Base-by-base conservation (phyloP, 2,113 vertebrate species). In the Xyrauchen texanus region DNA sequence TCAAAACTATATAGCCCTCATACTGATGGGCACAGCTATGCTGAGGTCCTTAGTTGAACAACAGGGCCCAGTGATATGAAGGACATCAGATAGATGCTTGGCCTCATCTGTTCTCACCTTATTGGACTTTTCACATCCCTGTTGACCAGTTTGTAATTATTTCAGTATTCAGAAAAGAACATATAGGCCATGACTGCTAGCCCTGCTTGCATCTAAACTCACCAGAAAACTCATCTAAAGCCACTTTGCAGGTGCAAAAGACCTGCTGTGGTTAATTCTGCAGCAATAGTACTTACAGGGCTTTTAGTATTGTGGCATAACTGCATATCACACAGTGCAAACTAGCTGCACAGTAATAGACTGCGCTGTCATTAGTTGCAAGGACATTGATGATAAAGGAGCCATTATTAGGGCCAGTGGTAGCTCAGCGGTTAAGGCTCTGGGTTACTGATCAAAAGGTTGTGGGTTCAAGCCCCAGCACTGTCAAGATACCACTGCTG, bases 331-430 rank as follows among this genome's bases (percentile, higher is more conserved):
- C 55, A 83, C 75, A 57, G 80, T 84, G 80, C 68, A 55, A 77
- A 68, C 80, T 81, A 16, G 83, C 83, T 71, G 76, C 80, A 79
- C 83, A 84, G 80, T 42, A 84, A 71, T 82, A 85, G 65, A 78
- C 63, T 58, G 75, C 64, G 9, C 65, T 75, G 75, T 84, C 79
- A n/a, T 5, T 70, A 2, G 61, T 6, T n/a, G 46, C 47, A 60
- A 81, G 34, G 45, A 12, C 10, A 6, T 5, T 15, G 45, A 81
- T 49, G 10, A 47, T 58, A 58, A 83, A 73, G 12, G 47, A 55
- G 8, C 21, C 60, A 2, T 70, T 70, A 1, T n/a, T n/a, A n/a
- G n/a, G n/a, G n/a, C n/a, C n/a, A n/a, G n/a, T n/a, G n/a, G n/a
- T n/a, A n/a, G n/a, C n/a, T n/a, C n/a, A n/a, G n/a, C n/a, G n/a